Evolutionary conservation across 1,140 invertebrate genomes (phyloP).

Genomic region (Meloidogyne exigua): DNA sequence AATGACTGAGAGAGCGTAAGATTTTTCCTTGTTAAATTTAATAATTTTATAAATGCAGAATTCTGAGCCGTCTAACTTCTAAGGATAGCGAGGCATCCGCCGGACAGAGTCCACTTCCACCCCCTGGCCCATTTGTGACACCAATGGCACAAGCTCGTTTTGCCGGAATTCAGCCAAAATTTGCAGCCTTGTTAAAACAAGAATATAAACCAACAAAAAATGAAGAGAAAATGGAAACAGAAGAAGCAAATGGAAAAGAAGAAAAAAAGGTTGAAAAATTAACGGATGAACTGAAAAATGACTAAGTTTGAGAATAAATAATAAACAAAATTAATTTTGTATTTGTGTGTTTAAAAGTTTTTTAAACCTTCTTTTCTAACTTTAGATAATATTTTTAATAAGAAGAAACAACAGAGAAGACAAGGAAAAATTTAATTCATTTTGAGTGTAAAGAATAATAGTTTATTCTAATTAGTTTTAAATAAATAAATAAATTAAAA

Average conservation of each 20-base stretch:
- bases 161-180: conserved; percentile 61
- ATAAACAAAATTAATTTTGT: too few relatives aligned
- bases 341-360: too few relatives aligned
- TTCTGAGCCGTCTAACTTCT: conserved; percentile 56
- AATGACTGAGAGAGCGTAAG: conserved; percentile 77
- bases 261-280: not conserved
- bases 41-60: conserved; percentile 40
- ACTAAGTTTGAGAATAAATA: too few relatives aligned
- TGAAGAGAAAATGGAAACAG: not conserved
- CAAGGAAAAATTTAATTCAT: too few relatives aligned
- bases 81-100: conserved; percentile 59
- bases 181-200: conserved; percentile 50
- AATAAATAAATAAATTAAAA: too few relatives aligned
- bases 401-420: too few relatives aligned
- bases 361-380: too few relatives aligned
- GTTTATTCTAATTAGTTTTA: too few relatives aligned
- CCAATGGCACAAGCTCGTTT: conserved; percentile 46
- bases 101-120: conserved; percentile 53
- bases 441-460: too few relatives aligned
- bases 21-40: not conserved
- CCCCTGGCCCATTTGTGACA: conserved; percentile 63
- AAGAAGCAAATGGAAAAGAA: not conserved
- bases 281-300: too few relatives aligned
- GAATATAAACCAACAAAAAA: conserved; percentile 19
- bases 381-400: too few relatives aligned